phyloP scores from a whole-genome alignment of 2,888 invertebrate species.

The Apodemia mormo region DNA sequence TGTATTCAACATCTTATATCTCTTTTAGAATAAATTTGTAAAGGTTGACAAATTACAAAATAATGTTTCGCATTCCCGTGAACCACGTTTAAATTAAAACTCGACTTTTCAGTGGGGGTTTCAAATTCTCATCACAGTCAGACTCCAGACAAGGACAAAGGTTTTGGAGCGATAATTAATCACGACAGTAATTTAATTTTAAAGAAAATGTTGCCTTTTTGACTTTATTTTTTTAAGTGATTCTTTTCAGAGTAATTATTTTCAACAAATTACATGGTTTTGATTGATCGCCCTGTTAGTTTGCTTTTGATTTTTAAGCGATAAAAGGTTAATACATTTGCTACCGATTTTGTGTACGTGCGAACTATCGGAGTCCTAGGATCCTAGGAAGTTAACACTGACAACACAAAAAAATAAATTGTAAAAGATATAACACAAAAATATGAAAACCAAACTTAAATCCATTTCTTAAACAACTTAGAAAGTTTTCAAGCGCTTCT shows the following conservation, averaged over 20 bases:
- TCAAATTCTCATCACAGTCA: constrained; percentile 11
- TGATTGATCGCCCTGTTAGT: background rate
- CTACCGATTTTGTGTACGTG: background rate
- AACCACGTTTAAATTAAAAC: constrained; percentile 16
- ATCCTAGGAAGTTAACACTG: too few relatives aligned
- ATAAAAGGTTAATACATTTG: background rate
- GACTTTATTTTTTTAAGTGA: background rate
- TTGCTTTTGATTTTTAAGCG: background rate
- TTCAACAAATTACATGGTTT: background rate
- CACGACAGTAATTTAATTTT: constrained; percentile 15
- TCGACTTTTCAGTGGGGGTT: constrained; percentile 12
- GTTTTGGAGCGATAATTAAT: constrained; percentile 13
- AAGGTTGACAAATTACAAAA: constrained; percentile 16
- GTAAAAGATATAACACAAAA: too few relatives aligned
- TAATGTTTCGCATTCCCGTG: constrained; percentile 16
- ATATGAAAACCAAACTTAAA: too few relatives aligned
- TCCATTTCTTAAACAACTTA: too few relatives aligned
- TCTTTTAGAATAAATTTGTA: constrained; percentile 30
- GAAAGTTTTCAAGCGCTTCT: too few relatives aligned
- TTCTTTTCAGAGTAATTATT: background rate
- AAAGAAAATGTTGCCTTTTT: constrained; percentile 9
- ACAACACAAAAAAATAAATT: too few relatives aligned
- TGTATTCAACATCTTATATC: constrained; percentile 25
- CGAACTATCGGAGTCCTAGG: too few relatives aligned
- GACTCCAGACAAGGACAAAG: constrained; percentile 11